A percentile compares a stretch with the other conserved stretches of the same genome.
phyloP scores from a whole-genome alignment of 2,113 vertebrate genomes.

The rat (Rattus norvegicus) region DNA sequence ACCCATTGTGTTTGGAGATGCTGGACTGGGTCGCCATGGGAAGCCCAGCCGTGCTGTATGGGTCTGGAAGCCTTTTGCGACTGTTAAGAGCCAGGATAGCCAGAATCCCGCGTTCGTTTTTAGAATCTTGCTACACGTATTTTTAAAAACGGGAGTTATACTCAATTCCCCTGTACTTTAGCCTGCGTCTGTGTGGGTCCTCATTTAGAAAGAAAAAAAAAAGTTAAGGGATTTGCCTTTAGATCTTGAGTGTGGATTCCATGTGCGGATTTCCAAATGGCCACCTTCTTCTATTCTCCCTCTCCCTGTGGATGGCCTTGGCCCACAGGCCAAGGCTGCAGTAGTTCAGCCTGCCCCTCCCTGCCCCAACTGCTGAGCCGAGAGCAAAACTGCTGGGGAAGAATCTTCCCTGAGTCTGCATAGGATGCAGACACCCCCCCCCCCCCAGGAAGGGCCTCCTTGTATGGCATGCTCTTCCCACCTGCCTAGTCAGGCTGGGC shows the following conservation, averaged over 20 bases:
- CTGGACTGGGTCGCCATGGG: background rate
- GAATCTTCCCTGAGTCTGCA: background rate
- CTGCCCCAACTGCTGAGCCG: background rate
- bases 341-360: background rate
- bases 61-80: background rate
- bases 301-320: background rate
- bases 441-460: background rate
- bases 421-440: background rate
- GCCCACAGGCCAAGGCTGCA: background rate
- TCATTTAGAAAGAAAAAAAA: background rate
- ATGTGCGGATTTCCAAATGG: background rate
- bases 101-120: background rate
- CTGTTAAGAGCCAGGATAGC: background rate
- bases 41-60: background rate
- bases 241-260: background rate
- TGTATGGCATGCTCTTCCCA: background rate
- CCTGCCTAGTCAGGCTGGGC: background rate
- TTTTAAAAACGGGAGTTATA: background rate
- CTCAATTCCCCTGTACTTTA: background rate
- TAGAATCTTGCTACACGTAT: background rate
- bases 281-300: background rate
- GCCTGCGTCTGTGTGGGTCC: background rate
- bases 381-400: background rate
- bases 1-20: conserved; percentile 32
- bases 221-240: background rate